Conservation (phyloP, 2,113 vertebrate genomes). For the Pterophyllum scalare region DNA sequence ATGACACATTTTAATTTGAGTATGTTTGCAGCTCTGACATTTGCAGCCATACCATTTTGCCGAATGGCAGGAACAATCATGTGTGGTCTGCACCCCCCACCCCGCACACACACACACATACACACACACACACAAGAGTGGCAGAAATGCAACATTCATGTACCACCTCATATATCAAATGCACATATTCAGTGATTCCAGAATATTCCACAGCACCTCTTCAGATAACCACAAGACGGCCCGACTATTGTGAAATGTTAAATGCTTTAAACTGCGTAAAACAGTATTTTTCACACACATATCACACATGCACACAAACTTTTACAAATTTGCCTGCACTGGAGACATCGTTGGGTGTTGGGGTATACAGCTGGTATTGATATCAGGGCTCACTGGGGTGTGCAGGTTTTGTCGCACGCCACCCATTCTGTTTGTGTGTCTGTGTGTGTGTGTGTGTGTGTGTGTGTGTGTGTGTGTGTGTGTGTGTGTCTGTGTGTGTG, state of each 20-base stretch:
- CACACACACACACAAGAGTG: conserved; percentile 2
- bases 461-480: conserved; percentile 11
- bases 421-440: conserved; percentile 60
- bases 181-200: background rate
- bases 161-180: background rate
- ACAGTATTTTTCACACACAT: conserved; percentile 19
- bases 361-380: conserved; percentile 77
- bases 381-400: conserved; percentile 66
- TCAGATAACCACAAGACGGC: background rate
- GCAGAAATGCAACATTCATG: background rate
- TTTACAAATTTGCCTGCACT: conserved; percentile 21
- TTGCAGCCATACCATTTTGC: conserved; percentile 1
- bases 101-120: background rate
- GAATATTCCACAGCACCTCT: background rate
- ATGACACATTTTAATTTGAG: conserved; percentile 54
- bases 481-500: conserved; percentile 29
- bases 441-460: conserved; percentile 55
- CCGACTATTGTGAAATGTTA: background rate
- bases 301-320: background rate
- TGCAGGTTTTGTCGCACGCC: conserved; percentile 68
- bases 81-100: conserved; percentile 22
- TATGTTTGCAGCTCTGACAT: conserved; percentile 19
- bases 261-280: conserved; percentile 15
- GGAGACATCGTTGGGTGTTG: conserved; percentile 55
- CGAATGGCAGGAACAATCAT: conserved; percentile 11